Percentiles rank a stretch among this genome's conserved stretches.
Conservation (phyloP, 2,888 invertebrate species). For the Homarus gammarus region DNA sequence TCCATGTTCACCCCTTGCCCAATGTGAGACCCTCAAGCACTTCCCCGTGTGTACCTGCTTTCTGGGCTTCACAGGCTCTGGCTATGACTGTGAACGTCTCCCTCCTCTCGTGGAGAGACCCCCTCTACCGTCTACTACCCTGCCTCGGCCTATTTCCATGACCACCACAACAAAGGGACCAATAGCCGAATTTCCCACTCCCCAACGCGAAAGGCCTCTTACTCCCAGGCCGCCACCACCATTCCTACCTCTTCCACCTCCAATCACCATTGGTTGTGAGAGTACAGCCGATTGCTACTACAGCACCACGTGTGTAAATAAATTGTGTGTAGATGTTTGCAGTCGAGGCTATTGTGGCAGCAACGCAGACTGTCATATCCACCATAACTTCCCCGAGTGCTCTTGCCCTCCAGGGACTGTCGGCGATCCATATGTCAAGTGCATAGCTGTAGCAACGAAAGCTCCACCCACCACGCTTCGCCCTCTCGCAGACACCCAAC, state of each 20-base stretch:
- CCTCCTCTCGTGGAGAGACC: conserved; percentile 51
- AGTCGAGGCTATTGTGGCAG: conserved; percentile 85
- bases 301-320: conserved; percentile 90
- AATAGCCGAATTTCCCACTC: conserved; percentile 46
- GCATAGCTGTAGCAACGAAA: conserved; percentile 75
- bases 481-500: conserved; percentile 37
- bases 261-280: conserved; percentile 88
- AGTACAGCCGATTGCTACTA: conserved; percentile 90
- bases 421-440: conserved; percentile 77
- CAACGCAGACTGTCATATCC: conserved; percentile 77
- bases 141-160: conserved; percentile 9
- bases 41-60: conserved; percentile 53
- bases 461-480: conserved; percentile 75
- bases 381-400: conserved; percentile 77
- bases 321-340: conserved; percentile 89
- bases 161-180: conserved; percentile 42
- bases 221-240: conserved; percentile 85
- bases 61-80: conserved; percentile 50
- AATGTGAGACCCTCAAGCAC: conserved; percentile 56
- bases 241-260: conserved; percentile 89
- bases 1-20: conserved; percentile 75
- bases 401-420: conserved; percentile 77
- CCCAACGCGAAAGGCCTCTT: conserved; percentile 84
- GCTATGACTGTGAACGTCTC: conserved; percentile 43
- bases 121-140: background rate